A percentile compares a stretch with the other conserved stretches of the same genome.
Evolutionary conservation across 2,113 vertebrate species (phyloP).

Genomic region (Leucosticte australis): DNA sequence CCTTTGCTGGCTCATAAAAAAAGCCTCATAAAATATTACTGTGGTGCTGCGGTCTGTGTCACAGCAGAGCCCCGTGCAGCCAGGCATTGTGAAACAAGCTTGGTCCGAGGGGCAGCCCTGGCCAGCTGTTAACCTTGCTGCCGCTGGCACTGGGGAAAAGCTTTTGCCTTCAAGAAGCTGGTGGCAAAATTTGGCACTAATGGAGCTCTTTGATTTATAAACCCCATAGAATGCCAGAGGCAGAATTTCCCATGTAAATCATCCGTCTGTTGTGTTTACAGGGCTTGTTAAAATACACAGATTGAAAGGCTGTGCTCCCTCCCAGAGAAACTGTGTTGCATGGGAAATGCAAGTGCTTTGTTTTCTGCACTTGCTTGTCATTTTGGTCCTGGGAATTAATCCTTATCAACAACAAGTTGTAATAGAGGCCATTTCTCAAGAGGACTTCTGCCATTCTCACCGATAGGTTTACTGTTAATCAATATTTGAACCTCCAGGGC

Average conservation of each 20-base stretch:
- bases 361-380: neutral
- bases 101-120: neutral
- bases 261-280: neutral
- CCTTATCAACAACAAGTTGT: neutral
- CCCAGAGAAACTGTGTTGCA: neutral
- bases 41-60: neutral
- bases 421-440: neutral
- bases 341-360: neutral
- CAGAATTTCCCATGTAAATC: slow-evolving; percentile 2
- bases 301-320: neutral
- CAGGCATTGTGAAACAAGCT: neutral
- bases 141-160: neutral
- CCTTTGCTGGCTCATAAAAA: neutral
- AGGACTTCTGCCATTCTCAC: neutral
- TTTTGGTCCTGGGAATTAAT: slow-evolving; percentile 19
- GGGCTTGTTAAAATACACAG: neutral
- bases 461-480: neutral
- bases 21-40: slow-evolving; percentile 15
- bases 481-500: slow-evolving; percentile 13
- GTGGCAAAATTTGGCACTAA: neutral
- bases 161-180: neutral
- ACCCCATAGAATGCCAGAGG: neutral
- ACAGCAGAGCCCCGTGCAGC: neutral
- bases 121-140: neutral
- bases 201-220: slow-evolving; percentile 15